phyloP scores from a whole-genome alignment of 2,113 vertebrate species.

The Carlito syrichta region DNA sequence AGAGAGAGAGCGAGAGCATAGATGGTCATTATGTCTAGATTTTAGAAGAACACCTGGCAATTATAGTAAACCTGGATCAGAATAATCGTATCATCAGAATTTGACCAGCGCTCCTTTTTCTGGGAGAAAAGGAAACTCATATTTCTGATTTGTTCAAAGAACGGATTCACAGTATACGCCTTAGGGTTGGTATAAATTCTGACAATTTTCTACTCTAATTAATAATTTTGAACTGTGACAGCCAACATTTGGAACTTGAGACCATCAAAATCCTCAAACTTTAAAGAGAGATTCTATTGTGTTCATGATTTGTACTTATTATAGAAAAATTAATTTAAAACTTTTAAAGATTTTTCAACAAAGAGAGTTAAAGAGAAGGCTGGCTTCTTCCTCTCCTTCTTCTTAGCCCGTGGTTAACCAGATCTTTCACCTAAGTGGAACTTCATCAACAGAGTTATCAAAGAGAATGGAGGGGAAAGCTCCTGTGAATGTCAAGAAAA shows the following conservation, averaged over 20 bases:
- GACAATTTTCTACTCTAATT: neutral
- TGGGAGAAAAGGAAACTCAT: neutral
- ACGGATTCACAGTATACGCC: neutral
- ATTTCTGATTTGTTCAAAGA: neutral
- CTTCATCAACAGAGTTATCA: neutral
- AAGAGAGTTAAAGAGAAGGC: neutral
- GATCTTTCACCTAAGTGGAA: neutral
- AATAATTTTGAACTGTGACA: neutral
- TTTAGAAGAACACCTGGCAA: neutral
- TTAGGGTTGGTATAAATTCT: neutral
- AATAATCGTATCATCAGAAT: neutral
- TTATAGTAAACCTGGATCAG: neutral
- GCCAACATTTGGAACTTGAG: neutral
- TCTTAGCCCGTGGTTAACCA: neutral
- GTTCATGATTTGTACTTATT: neutral
- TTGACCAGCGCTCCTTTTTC: neutral
- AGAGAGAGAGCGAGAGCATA: no score
- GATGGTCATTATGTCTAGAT: neutral
- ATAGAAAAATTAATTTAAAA: neutral
- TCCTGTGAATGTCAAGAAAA: neutral
- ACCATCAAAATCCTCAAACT: neutral
- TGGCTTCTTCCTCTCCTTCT: neutral
- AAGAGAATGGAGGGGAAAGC: neutral
- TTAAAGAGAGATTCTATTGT: neutral
- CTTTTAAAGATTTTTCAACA: neutral